These are phyloP conservation scores for Artibeus lituratus DNA, from an alignment of 2,797 vertebrate genomes.

Conservation along the genomic window DNA sequence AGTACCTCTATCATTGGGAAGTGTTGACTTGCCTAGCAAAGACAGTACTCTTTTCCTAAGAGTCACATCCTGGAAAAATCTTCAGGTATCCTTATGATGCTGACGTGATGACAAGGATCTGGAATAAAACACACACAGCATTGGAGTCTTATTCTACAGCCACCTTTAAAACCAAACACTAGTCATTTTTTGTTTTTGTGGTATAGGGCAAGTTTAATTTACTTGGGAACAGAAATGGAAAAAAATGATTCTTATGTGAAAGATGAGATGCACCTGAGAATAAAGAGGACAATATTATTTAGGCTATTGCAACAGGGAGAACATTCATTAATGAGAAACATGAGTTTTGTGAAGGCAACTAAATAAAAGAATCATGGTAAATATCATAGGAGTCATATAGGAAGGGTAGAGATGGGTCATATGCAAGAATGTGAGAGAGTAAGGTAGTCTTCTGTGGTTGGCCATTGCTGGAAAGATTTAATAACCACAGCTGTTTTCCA, in stretches of 20 bases:
- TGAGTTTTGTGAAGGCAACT: neutral
- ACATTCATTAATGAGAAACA: neutral
- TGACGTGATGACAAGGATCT: neutral
- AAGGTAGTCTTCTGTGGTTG: neutral
- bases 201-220: neutral
- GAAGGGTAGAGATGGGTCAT: neutral
- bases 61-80: neutral
- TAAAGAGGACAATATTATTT: neutral
- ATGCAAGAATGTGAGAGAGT: neutral
- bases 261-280: neutral
- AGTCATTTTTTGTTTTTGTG: neutral
- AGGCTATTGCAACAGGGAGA: neutral
- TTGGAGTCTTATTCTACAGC: neutral
- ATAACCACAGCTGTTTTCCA: neutral
- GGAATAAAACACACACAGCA: rapidly evolving
- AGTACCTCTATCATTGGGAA: too few species aligned
- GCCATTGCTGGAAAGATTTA: too few species aligned
- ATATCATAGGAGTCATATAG: neutral
- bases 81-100: rapidly evolving
- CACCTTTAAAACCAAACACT: neutral
- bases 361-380: neutral
- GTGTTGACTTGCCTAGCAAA: neutral
- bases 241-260: neutral
- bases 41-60: too few species aligned
- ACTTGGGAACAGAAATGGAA: neutral